Evolutionary conservation across 2,113 vertebrate species (phyloP).

Genomic region (Sebastes fasciatus): DNA sequence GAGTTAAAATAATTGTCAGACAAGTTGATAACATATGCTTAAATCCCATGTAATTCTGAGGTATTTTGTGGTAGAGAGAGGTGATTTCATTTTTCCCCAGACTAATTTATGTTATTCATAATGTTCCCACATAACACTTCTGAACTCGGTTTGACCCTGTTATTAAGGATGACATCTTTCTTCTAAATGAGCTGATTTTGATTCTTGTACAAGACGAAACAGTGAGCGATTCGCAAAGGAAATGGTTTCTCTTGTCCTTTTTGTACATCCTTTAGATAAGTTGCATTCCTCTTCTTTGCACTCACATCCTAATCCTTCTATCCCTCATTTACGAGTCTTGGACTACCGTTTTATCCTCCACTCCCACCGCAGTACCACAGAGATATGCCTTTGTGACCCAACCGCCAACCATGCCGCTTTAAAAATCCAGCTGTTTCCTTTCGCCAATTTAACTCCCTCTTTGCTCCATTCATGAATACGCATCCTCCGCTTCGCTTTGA

Average conservation of each 20-base stretch:
- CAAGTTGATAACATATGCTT: constrained; percentile 82
- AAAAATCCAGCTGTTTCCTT: constrained; percentile 92
- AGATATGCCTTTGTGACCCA: constrained; percentile 67
- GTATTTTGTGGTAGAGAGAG: constrained; percentile 56
- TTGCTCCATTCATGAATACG: constrained; percentile 63
- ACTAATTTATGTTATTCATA: constrained; percentile 50
- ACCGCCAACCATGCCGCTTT: constrained; percentile 73
- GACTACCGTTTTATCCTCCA: constrained; percentile 74
- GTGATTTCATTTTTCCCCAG: constrained; percentile 57
- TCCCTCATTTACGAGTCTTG: constrained; percentile 61
- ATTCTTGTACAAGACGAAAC: constrained; percentile 37
- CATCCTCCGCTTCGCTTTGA: constrained; percentile 77
- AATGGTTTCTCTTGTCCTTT: constrained; percentile 25
- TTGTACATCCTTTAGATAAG: constrained; percentile 31
- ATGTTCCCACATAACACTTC: constrained; percentile 37
- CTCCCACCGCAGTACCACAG: constrained; percentile 68
- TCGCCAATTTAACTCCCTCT: constrained; percentile 66
- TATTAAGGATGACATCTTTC: constrained; percentile 56
- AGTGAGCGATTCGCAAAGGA: constrained; percentile 45
- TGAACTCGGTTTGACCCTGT: constrained; percentile 54
- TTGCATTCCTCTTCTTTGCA: constrained; percentile 56
- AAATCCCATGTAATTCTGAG: constrained; percentile 71
- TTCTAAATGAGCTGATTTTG: constrained; percentile 54
- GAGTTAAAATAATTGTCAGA: constrained; percentile 84
- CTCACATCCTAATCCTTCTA: constrained; percentile 54